Base-by-base conservation (phyloP, 2,113 vertebrate genomes). In the Verasper variegatus region DNA sequence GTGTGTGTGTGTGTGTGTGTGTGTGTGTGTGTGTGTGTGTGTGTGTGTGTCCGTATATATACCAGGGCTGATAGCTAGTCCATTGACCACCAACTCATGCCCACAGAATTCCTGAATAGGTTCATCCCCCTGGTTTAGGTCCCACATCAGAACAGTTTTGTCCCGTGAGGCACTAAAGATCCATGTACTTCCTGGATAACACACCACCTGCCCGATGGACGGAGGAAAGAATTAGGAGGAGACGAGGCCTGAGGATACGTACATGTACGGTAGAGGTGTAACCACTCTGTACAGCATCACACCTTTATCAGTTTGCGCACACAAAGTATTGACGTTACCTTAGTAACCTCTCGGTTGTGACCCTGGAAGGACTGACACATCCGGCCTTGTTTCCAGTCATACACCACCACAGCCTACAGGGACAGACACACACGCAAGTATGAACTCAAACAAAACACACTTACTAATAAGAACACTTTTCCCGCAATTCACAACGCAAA, bases 161-260 rank as follows among this genome's bases (percentile, higher is more conserved):
- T 99, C 98, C 31, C 98, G 94, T 35, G 97, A 99, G 6, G 96
- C 96, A 0, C 98, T 99, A 90, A 99, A 98, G 85, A 98, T 93
- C 88, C 93, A 95, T n/a, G 40, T 94, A 13, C 95, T 96, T 51
- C 93, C 93, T 20, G 81, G 89, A 78, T 95, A 84, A 76, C 95
- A 96, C 78, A 93, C 78, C 75, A 97, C 93, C 97, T 99, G 80
- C n/a, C 17, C 63, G 54, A 78, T 1, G 63, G 47, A 69, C 2
- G 20, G 52, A 74, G 57, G 55, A 11, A 52, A 31, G 65, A 27
- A 52, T 31, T 7, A 31, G 1, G 27, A 76, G 55, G 45, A 49
- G 51, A 67, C n/a, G 14, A 74, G 31, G 69, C 45, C 15, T 57
- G 11, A 71, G 1, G 15, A 66, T n/a, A 45, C 1, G 1, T 23